Base-by-base conservation (phyloP, 1,140 invertebrate species). In the Drosophila sulfurigaster region DNA sequence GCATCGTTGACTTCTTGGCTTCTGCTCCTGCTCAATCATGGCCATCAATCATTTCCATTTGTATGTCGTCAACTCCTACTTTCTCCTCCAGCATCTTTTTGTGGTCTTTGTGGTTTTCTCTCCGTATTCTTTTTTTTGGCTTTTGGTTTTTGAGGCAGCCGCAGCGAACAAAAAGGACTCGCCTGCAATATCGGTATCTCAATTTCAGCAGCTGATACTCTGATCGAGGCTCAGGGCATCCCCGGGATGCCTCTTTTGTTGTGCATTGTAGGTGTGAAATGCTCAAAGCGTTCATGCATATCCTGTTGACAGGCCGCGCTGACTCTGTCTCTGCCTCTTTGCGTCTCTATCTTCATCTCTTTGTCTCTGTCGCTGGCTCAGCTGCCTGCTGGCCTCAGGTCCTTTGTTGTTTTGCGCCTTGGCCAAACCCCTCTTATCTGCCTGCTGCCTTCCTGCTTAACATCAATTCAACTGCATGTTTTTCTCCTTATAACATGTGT, bases 191-290 rank as follows among this genome's bases (percentile, higher is more conserved):
- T 41, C 38, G 56, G 78, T 81, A 69, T 87, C 82, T 87, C 76
- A 74, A 64, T 82, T 82, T 79, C 38, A 70, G 83, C 83, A 89
- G 85, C 83, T 88, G 83, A 88, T 89, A 83, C 76, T 86, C 66
- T 3, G 58, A 51, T 70, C 66, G 58, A 59, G 66, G 66, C 51
- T 25, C 51, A 75, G 75, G 48, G 73, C 62, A 60, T 52, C 70
- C 72, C 64, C 63, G 76, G 48, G 56, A 48, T 43, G 30, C 11
- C 54, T 60, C 41, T 78, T 78, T 87, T 82, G 67, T 83, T 73
- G 65, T 82, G 71, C 73, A 83, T 89, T 88, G 80, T 88, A 88
- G 83, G 83, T 88, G 83, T 88, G 83, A 88, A 88, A 80, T 83
- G 77, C 73, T 70, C 81, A 75, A 73, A 72, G 67, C 78, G 69